Conservation (phyloP, 2,797 vertebrate genomes). For the Iguana delicatissima region DNA sequence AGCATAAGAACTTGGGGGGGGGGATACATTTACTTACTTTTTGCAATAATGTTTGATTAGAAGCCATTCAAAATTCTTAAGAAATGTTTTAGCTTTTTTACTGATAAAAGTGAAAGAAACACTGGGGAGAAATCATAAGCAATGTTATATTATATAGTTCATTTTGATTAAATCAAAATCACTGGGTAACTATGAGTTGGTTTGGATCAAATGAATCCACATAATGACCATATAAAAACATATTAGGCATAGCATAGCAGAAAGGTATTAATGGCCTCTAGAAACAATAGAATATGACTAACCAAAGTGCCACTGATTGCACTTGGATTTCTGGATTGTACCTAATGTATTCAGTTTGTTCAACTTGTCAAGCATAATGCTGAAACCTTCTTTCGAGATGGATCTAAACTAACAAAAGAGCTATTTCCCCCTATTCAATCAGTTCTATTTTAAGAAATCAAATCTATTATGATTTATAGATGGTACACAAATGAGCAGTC, state of each 20-base stretch:
- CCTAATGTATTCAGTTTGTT: background rate
- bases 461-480: background rate
- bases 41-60: background rate
- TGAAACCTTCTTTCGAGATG: background rate
- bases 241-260: background rate
- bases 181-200: background rate
- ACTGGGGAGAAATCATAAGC: background rate
- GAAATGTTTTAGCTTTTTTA: background rate
- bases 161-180: background rate
- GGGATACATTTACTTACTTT: background rate
- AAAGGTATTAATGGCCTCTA: background rate
- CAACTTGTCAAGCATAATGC: background rate
- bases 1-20: no score
- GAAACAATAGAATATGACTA: background rate
- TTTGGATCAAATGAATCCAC: background rate
- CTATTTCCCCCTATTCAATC: background rate
- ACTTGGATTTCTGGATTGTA: background rate
- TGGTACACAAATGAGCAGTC: no score
- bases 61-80: background rate
- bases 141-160: background rate
- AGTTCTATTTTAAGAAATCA: conserved; percentile 7
- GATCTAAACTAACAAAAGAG: background rate
- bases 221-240: background rate
- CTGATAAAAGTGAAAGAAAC: background rate
- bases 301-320: background rate